Evolutionary conservation across 1,140 invertebrate species (phyloP), one percentile per base, ranked within the genome.

Genomic region (Steinernema khuongi): DNA sequence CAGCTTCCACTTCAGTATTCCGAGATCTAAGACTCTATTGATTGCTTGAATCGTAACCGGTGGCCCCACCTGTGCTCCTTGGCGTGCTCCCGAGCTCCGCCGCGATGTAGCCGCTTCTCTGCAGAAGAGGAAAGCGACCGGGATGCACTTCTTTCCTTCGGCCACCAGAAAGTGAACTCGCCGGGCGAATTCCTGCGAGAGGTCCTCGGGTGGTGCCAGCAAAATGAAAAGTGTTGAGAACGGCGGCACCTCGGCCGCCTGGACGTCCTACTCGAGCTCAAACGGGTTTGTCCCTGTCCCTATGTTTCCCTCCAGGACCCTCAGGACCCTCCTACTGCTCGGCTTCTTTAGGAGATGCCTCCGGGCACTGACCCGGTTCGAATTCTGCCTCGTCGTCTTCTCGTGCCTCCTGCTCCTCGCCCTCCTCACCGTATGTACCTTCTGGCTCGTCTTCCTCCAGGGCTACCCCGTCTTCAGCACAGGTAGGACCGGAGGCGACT

Each of bases 381-480:
- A 78, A 74, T 66, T 70, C 17, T 79, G 43, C 31, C 73, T 78
- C 18, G 28, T 78, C 18, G 68, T 78, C 1, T 50, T 77, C 29
- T 26, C 71, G 17, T 17, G 67, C 44, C 67, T 78, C 29, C 33
- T 78, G 4, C 36, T 78, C 22, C 44, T 66, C 41, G 44, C 73
- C 19, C 73, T 78, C 29, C 44, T 78, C 18, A 30, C 68, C 43
- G 66, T 68, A 29, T 68, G 69, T 70, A 31, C 74, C 26, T 71
- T 74, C 26, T 78, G 77, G 77, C 43, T 78, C 30, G 60, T 79
- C 44, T 70, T 78, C 60, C 76, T 78, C 30, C 68, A 78, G 31
- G 77, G 77, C 26, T 78, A 78, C 68, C 67, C 43, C 67, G 78
- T 74, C 29, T 78, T 78, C 43, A 78, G 50, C 33, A 60, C 74